Evolutionary conservation across 2,888 invertebrate genomes (phyloP).

Genomic region (Molorchus minor): DNA sequence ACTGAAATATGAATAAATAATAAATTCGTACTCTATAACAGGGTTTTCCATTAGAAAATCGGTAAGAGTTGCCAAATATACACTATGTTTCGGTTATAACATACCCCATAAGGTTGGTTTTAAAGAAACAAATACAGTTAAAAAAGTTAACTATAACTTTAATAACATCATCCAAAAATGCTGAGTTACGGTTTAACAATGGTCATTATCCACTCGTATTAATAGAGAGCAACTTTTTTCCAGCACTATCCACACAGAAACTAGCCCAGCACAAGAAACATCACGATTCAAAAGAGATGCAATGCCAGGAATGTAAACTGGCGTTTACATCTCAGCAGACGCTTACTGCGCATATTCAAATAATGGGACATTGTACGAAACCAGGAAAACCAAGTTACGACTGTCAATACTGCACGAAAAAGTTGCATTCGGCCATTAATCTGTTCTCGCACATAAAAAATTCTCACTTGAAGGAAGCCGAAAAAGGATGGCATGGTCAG

Average conservation of each 20-base stretch:
- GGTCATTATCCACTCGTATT: no score
- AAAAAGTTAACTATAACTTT: no score
- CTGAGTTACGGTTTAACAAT: no score
- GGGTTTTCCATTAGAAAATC: no score
- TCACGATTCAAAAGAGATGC: slow-evolving; percentile 66
- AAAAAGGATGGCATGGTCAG: slow-evolving; percentile 72
- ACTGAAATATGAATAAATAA: no score
- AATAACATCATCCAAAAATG: no score
- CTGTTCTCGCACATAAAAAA: slow-evolving; percentile 77
- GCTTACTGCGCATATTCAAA: slow-evolving; percentile 66
- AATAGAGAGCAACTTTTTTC: no score
- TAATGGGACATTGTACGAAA: slow-evolving; percentile 63
- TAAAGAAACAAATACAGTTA: no score
- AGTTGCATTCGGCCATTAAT: slow-evolving; percentile 74
- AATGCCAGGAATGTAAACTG: slow-evolving; percentile 69
- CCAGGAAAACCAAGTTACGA: slow-evolving; percentile 55
- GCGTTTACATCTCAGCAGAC: slow-evolving; percentile 63
- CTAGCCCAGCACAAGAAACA: slow-evolving; percentile 76
- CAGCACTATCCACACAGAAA: slow-evolving; percentile 75
- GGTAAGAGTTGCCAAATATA: no score
- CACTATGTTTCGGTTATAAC: no score
- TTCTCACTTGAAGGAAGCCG: slow-evolving; percentile 72
- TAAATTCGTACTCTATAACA: no score
- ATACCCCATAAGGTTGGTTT: no score
- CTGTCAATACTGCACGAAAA: slow-evolving; percentile 80